Base-by-base conservation (phyloP, 1,140 invertebrate species). In the Eulimnadia texana region DNA sequence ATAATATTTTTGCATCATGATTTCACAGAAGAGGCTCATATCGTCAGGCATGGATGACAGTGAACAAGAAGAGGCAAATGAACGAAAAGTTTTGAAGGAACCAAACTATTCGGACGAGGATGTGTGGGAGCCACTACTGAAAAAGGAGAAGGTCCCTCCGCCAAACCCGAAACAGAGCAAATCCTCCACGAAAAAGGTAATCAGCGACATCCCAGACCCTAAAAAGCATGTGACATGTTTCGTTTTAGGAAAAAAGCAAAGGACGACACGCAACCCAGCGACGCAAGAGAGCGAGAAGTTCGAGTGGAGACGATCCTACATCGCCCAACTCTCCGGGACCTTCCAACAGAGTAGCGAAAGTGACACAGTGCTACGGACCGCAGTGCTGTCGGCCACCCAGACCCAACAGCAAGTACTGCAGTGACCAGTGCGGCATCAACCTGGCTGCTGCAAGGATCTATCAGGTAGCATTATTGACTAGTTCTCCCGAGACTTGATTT, bases 321-420 rank as follows among this genome's bases (percentile, higher is more conserved):
- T 33, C 19, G 3, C 20, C 23, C 1, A 50, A n/a, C 3, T 23
- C 23, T 28, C 47, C 20, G n/a, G 60, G 73, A 75, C 49, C 76
- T 82, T 0, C 13, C 13, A 28, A 33, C 27, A 57, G 29, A 11
- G 55, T 57, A n/a, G 3, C 22, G 10, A 55, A 64, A 23, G 49
- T 60, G 10, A 22, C 66, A 3, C 95, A 99, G 66, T 99, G 95
- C 72, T 89, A 88, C 70, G 94, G 94, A 0, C 93, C 92, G 2
- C 80, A 82, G 16, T 99, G 95, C 72, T 79, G 77, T 0, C 80
- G 84, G 61, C 80, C 82, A 60, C 88, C 93, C 0, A 76, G 85
- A 9, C 78, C 78, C 25, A 84, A 84, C 13, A 95, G 91, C 54
- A 98, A 98, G 75, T 99, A 98, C 70, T 99, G 96, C 70, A 91